phyloP scores from a whole-genome alignment of 2,797 vertebrate genomes.

The Characodon lateralis region DNA sequence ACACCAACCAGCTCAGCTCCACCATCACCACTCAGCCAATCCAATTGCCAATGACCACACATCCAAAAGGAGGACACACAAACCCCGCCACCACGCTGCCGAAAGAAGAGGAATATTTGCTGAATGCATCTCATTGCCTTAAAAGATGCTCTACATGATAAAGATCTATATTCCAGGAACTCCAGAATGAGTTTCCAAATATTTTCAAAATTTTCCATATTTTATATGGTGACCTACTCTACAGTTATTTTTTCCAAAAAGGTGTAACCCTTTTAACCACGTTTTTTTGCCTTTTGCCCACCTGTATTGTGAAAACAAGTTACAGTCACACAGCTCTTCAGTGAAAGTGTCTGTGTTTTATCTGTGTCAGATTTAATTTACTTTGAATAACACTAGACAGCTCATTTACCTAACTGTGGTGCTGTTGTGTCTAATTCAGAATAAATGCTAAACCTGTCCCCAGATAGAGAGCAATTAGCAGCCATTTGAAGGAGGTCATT shows the following conservation, averaged over 20 bases:
- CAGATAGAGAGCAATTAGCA: conserved; percentile 52
- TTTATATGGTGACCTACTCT: not conserved
- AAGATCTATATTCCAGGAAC: not conserved
- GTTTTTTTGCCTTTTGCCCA: not conserved
- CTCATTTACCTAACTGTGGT: conserved; percentile 29
- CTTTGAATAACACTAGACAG: conserved; percentile 5
- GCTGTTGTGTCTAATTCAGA: conserved; percentile 17
- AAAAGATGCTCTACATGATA: not conserved
- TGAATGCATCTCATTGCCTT: too few relatives aligned
- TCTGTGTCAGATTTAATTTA: not conserved
- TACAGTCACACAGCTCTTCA: not conserved
- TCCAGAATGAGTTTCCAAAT: not conserved
- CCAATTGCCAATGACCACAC: too few relatives aligned
- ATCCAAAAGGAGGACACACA: too few relatives aligned
- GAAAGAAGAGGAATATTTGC: too few relatives aligned
- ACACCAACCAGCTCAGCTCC: too few relatives aligned
- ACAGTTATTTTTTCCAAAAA: not conserved
- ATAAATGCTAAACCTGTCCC: conserved; percentile 33
- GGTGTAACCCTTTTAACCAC: not conserved
- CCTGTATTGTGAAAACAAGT: not conserved
- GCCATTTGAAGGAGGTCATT: conserved; percentile 47
- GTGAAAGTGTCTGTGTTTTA: not conserved
- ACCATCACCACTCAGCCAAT: too few relatives aligned
- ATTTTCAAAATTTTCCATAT: not conserved
- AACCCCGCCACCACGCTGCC: too few relatives aligned